phyloP scores from a whole-genome alignment of 2,888 invertebrate genomes.

The Polydrusus cervinus region DNA sequence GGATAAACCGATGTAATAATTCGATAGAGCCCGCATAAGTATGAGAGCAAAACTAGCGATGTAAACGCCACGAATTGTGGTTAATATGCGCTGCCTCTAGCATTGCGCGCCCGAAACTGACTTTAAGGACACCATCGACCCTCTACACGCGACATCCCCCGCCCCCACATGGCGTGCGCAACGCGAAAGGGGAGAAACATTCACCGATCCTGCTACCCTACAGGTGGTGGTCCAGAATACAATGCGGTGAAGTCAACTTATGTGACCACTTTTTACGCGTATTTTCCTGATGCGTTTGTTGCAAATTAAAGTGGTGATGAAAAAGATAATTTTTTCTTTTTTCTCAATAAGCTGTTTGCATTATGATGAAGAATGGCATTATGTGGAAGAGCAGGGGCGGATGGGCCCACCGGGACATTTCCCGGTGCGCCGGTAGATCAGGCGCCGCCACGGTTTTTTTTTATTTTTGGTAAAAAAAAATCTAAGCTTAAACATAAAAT shows the following conservation, averaged over 20 bases:
- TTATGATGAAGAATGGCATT: too few relatives aligned
- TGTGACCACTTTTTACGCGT: constrained; percentile 39
- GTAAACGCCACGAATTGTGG: constrained; percentile 63
- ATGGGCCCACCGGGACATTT: too few relatives aligned
- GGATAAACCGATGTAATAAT: constrained; percentile 17
- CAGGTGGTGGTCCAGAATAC: constrained; percentile 67
- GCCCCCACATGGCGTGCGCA: constrained; percentile 63
- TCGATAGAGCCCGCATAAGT: constrained; percentile 48
- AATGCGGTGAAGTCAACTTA: constrained; percentile 54
- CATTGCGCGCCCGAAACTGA: constrained; percentile 69
- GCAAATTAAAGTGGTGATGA: not conserved
- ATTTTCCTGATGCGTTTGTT: constrained; percentile 28
- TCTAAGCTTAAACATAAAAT: too few relatives aligned
- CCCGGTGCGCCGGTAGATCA: too few relatives aligned
- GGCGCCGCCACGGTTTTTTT: too few relatives aligned
- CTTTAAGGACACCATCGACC: constrained; percentile 65
- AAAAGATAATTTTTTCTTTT: not conserved
- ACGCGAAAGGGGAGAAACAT: constrained; percentile 59
- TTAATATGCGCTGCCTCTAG: constrained; percentile 67
- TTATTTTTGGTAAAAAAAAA: too few relatives aligned
- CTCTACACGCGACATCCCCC: constrained; percentile 55
- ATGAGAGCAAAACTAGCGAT: constrained; percentile 64
- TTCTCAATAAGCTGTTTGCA: too few relatives aligned
- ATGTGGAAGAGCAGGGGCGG: too few relatives aligned
- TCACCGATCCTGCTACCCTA: constrained; percentile 63